Base-by-base conservation (phyloP, 2,113 vertebrate genomes). In the Microtus montanus region DNA sequence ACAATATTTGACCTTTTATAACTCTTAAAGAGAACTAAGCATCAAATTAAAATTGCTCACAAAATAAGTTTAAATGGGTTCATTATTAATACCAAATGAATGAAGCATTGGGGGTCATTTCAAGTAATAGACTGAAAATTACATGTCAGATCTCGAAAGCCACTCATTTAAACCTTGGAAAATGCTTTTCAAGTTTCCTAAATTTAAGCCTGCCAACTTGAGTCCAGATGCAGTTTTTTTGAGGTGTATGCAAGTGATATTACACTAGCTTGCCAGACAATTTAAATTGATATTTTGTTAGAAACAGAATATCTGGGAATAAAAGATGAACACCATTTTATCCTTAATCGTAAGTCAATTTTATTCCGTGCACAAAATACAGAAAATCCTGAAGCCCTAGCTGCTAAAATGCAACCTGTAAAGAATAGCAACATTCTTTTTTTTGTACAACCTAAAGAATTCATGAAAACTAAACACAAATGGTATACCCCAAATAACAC, bases 211-310 rank as follows among this genome's bases (percentile, higher is more conserved):
- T 94, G 91, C 77, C 82, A 96, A 83, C 91, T 97, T 61, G 75
- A 90, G 87, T 44, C 38, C 95, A 93, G 97, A 74, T 9, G 82
- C 41, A 52, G 4, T 70, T 22, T 86, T 97, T 26, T 84, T 91
- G 73, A 92, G 10, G 92, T 97, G 79, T 38, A 41, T 26, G 52
- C 38, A 30, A 35, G 26, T 85, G 19, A 41, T 52, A 70, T 64
- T 88, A 24, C 3, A 33, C 58, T 95, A 35, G 33, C n/a, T 52
- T 68, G 35, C 58, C 73, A 85, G 96, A 97, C 94, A 95, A 95
- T 96, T 97, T 96, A 90, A 97, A 97, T 68, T 96, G 97, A 90
- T 89, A 91, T 94, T 98, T 97, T 92, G 33, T 78, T 96, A 95
- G 68, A 93, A 93, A 61, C 78, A n/a, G 49, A 93, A 28, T 79